A percentile compares a stretch with the other conserved stretches of the same genome.
Evolutionary conservation across 2,888 invertebrate species (phyloP).

Genomic region (Ypsolopha sequella): DNA sequence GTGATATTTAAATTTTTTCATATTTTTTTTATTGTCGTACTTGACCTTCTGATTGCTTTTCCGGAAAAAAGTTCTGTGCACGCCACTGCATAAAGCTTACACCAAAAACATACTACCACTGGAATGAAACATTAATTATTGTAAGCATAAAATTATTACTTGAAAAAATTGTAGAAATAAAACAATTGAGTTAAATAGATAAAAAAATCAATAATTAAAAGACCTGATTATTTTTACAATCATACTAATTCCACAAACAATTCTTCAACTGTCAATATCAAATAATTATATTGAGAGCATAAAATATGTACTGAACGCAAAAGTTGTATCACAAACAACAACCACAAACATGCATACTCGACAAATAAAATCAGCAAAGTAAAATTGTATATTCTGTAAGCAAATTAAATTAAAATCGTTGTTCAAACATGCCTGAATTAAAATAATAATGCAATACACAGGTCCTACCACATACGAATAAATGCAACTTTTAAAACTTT

Average conservation of each 20-base stretch:
- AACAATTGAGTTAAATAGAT: constrained; percentile 2
- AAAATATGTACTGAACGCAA: constrained; percentile 17
- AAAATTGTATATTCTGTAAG: constrained; percentile 41
- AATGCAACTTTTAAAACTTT: constrained; percentile 39
- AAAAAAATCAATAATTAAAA: background rate
- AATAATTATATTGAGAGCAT: constrained; percentile 7
- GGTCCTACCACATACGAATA: constrained; percentile 38
- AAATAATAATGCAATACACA: constrained; percentile 27
- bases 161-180: background rate
- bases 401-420: constrained; percentile 44
- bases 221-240: background rate
- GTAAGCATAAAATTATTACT: constrained; percentile 42
- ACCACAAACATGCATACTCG: constrained; percentile 12
- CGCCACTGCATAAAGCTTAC: constrained; percentile 64
- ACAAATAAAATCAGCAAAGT: constrained; percentile 41
- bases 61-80: too few species aligned
- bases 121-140: constrained; percentile 58
- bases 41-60: too few species aligned
- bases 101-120: constrained; percentile 50
- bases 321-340: constrained; percentile 23
- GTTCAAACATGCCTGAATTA: constrained; percentile 37
- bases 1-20: too few species aligned
- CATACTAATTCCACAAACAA: constrained; percentile 15
- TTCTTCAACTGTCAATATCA: constrained; percentile 5
- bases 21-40: too few species aligned